Evolutionary conservation across 2,797 vertebrate genomes (phyloP), one percentile per base, ranked within the genome.

Genomic region (Crax fasciolata): DNA sequence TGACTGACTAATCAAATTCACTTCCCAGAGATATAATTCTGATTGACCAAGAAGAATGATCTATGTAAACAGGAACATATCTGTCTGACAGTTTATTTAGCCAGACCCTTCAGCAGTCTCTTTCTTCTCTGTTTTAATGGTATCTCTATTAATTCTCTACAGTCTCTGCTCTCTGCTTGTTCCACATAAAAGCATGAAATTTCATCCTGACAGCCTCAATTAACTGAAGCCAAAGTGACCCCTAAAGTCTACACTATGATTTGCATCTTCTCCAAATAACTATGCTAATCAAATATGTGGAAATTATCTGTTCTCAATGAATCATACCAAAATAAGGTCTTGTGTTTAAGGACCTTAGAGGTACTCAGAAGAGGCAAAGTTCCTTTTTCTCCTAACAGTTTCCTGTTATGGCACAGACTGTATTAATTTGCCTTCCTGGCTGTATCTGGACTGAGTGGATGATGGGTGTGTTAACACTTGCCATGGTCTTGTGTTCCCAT

Each of bases 91-190:
- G n/a, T 21, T 76, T 38, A 54, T 62, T 49, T 87, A 72, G 7
- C 9, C 32, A 63, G 5, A 6, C 13, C 13, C 32, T 35, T 77
- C 30, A 81, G 13, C 44, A 54, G 19, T 28, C 2, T 30, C 7
- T 80, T 62, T 39, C 9, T 83, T 28, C 39, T 80, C 27, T 61
- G 6, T 72, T 30, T 68, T 77, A 67, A 38, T 12, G n/a, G 15
- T 24, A 7, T 0, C 1, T 7, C 23, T 48, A 49, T 11, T 52
- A 9, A 48, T 81, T 27, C 17, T 58, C 65, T 48, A 24, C 28
- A 62, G 13, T 6, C 7, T 52, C 8, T 65, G 5, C 10, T 84
- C 46, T 63, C 67, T 55, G 4, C 7, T 23, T 0, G 0, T 32
- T 24, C 49, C 32, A 14, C 8, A 30, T 32, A 79, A 85, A 89